Percentiles rank a stretch among this genome's conserved stretches.
These are phyloP conservation scores for Drosophila cognata DNA, from an alignment of 2,888 invertebrate species.

Conservation along the genomic window DNA sequence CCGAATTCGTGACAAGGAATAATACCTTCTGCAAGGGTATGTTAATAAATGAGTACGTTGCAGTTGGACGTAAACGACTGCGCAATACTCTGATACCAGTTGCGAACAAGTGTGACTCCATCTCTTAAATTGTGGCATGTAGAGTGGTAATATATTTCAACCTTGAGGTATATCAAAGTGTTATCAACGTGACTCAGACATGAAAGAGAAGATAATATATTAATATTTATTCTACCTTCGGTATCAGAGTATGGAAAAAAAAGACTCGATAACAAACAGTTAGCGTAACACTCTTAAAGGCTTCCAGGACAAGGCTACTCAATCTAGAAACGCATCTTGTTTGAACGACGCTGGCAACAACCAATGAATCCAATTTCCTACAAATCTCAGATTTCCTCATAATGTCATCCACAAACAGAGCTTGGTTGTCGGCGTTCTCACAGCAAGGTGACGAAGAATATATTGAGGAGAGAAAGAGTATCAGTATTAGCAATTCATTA, in stretches of 20 bases:
- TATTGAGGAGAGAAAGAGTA: conserved; percentile 1
- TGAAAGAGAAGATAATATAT: background rate
- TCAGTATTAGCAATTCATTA: conserved; percentile 52
- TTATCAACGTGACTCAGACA: background rate
- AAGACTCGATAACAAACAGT: conserved; percentile 22
- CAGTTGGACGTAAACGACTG: background rate
- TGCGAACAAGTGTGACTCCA: background rate
- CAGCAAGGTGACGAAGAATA: background rate
- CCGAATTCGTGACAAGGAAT: background rate
- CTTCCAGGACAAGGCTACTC: conserved; percentile 37
- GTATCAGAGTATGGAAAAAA: conserved; percentile 2
- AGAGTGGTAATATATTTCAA: background rate
- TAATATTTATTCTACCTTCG: background rate
- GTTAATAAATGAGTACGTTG: background rate
- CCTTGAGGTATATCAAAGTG: background rate
- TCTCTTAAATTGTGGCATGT: background rate
- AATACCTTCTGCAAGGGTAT: conserved; percentile 19
- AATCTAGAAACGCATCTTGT: background rate
- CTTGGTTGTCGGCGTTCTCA: conserved; percentile 41
- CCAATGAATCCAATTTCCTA: conserved; percentile 20
- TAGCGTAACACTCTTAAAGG: conserved; percentile 11
- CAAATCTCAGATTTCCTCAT: conserved; percentile 21
- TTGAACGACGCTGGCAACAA: conserved; percentile 29
- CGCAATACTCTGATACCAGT: background rate
- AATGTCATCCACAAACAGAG: conserved; percentile 32